These are phyloP conservation scores for Microplitis demolitor DNA, from an alignment of 1,140 invertebrate species.

Conservation along the genomic window DNA sequence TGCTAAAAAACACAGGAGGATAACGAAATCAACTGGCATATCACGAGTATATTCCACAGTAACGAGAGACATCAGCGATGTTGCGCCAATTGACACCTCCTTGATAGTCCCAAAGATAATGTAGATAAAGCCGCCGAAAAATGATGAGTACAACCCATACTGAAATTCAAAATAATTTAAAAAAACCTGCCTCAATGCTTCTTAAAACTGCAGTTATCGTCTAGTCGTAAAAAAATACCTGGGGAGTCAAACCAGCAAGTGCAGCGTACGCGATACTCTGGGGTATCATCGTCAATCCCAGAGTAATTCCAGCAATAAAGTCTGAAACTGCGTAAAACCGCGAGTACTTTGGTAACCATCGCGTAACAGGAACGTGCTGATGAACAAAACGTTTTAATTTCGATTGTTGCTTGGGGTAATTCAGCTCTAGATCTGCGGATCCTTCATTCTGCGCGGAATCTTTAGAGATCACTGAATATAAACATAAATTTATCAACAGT, in stretches of 20 bases:
- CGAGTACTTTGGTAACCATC: constrained; percentile 70
- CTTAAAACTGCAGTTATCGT: too few relatives aligned
- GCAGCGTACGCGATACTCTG: constrained; percentile 84
- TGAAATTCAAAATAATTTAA: constrained; percentile 39
- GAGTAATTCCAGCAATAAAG: constrained; percentile 76
- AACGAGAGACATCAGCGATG: constrained; percentile 82
- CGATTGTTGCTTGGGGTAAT: not conserved
- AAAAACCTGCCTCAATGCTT: not conserved
- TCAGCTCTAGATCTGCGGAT: not conserved
- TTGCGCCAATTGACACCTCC: constrained; percentile 89
- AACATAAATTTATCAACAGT: too few relatives aligned
- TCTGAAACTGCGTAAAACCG: constrained; percentile 67
- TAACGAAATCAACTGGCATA: constrained; percentile 75
- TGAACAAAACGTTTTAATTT: constrained; percentile 14
- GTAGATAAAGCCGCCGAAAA: constrained; percentile 83
- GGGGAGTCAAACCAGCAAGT: constrained; percentile 73
- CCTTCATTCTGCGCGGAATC: constrained; percentile 17
- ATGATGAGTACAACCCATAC: constrained; percentile 77
- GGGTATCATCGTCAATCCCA: constrained; percentile 82
- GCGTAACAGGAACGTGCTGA: constrained; percentile 63
- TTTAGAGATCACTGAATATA: constrained; percentile 17
- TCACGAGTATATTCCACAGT: constrained; percentile 75
- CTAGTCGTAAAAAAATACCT: constrained; percentile 58
- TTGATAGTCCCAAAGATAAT: constrained; percentile 86
- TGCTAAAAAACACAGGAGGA: constrained; percentile 77